Evolutionary conservation across 2,888 invertebrate genomes (phyloP), one percentile per base, ranked within the genome.

Genomic region (Elmis aenea): DNA sequence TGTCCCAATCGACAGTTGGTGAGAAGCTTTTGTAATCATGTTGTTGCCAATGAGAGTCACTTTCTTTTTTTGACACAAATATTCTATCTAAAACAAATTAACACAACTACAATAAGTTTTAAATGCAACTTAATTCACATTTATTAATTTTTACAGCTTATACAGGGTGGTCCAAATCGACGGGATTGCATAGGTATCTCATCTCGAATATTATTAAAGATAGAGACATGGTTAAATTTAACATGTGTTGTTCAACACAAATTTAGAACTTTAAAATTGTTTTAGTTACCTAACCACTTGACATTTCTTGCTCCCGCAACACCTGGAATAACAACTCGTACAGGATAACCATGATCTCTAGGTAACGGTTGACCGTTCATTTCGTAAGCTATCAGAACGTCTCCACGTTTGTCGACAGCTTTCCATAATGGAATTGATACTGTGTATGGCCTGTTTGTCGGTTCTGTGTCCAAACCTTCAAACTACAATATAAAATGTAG

Each of bases 11-110:
- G 2, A 77, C 75, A 43, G 80, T 83, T 0, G 93, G 85, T 49
- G 85, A 85, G 69, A 93, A 92, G 1, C 83, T 79, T 66, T 96
- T 93, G 68, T 99, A 99, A 71, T 99, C 97, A 37, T 86, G 85
- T 64, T 85, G 87, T 67, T 99, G 99, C 92, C 95, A 99, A 66
- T 95, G 95, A 0, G 91, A 90, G 5, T 77, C 68, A 50, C 93
- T 92, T 68, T 99, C 97, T 8, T 83, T 73, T 22, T 81, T 74
- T 0, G 91, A 86, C 1, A 93, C 71, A 2, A 79, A 73, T 52
- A 97, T 88, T 51, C 77, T 62, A n/a, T 55, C 65, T 65, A 30
- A 21, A 58, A 55, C 35, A 35, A 13, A 32, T 13, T 13, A 22
- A 18, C 3, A 39, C 6, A 39, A 2, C n/a, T 13, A 8, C 5